Percentiles rank a stretch among this genome's conserved stretches.
phyloP scores from a whole-genome alignment of 2,888 invertebrate species.

The Parnassius smintheus region DNA sequence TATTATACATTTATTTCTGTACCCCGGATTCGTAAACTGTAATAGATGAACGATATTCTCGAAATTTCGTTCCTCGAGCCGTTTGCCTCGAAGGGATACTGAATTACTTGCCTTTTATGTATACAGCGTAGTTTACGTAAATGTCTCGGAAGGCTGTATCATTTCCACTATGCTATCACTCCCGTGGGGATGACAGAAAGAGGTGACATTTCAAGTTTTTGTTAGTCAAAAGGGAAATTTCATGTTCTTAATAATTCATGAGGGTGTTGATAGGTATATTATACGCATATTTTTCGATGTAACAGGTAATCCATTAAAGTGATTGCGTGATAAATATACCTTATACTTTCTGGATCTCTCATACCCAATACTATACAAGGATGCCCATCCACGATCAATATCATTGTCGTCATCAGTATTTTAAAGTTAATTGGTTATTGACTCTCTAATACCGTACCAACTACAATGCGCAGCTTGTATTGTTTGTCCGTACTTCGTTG shows the following conservation, averaged over 20 bases:
- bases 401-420: too few relatives aligned
- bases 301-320: too few relatives aligned
- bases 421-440: too few relatives aligned
- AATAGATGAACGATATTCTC: constrained; percentile 17
- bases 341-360: too few relatives aligned
- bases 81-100: constrained; percentile 14
- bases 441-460: too few relatives aligned
- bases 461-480: too few relatives aligned
- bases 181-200: constrained; percentile 39
- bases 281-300: constrained; percentile 18
- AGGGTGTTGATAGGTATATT: constrained; percentile 41
- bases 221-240: constrained; percentile 52
- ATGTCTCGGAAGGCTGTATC: constrained; percentile 36
- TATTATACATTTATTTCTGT: too few relatives aligned
- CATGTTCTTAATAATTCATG: constrained; percentile 61
- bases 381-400: too few relatives aligned
- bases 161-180: constrained; percentile 36
- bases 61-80: constrained; percentile 16
- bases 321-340: too few relatives aligned
- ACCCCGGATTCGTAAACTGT: constrained; percentile 20
- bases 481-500: too few relatives aligned
- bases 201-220: constrained; percentile 57
- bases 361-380: too few relatives aligned
- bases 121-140: constrained; percentile 45
- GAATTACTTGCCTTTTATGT: constrained; percentile 33